Percentiles rank a stretch among this genome's conserved stretches.
Evolutionary conservation across 2,113 vertebrate genomes (phyloP).

Genomic region (Apistogramma diplotaenia): DNA sequence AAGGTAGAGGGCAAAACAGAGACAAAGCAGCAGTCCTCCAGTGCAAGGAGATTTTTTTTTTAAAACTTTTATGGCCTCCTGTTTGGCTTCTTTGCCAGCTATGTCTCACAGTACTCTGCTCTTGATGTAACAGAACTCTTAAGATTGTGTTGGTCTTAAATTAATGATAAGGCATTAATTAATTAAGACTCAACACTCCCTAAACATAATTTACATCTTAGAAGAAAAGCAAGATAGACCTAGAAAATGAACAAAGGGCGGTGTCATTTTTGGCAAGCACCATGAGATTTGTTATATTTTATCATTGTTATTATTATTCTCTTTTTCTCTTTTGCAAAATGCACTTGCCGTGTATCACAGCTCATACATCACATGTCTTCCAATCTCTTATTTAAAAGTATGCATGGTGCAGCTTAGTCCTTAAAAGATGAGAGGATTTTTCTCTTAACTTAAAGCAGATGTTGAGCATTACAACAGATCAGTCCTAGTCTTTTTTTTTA

Average conservation of each 20-base stretch:
- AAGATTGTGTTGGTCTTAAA: constrained; percentile 54
- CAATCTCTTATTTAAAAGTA: constrained; percentile 38
- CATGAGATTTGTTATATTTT: neutral
- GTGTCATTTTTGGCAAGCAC: constrained; percentile 22
- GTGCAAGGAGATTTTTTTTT: constrained; percentile 47
- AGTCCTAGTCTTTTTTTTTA: constrained; percentile 17
- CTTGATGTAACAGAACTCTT: constrained; percentile 42
- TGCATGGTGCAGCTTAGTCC: constrained; percentile 20
- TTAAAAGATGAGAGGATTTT: constrained; percentile 20
- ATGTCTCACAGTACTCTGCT: neutral
- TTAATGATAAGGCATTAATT: constrained; percentile 55
- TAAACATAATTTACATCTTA: constrained; percentile 30
- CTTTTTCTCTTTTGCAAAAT: neutral
- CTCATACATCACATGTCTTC: constrained; percentile 35
- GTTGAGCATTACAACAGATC: constrained; percentile 43
- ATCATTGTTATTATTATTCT: neutral
- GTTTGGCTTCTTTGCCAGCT: constrained; percentile 25
- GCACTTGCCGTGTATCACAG: constrained; percentile 19
- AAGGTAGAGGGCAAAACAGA: constrained; percentile 10
- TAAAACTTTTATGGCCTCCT: constrained; percentile 60
- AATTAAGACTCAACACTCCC: constrained; percentile 35
- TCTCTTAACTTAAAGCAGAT: constrained; percentile 60
- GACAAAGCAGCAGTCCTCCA: constrained; percentile 38
- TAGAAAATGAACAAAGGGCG: constrained; percentile 29
- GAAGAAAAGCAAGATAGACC: constrained; percentile 9